These are phyloP conservation scores for Cyphomyrus discorhynchus DNA, from an alignment of 2,113 vertebrate species.

Conservation along the genomic window DNA sequence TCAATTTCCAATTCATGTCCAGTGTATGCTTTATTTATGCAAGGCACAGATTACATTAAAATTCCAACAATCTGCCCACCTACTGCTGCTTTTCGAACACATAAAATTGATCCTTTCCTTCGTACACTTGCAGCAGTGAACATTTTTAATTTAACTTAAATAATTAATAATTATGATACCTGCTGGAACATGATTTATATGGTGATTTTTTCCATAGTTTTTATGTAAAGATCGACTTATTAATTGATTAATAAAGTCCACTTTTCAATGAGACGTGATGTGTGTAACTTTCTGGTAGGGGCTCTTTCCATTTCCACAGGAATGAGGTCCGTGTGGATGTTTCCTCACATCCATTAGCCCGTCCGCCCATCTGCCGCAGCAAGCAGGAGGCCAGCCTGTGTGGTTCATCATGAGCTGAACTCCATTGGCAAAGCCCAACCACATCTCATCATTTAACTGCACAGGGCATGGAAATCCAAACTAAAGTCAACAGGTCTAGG, in stretches of 20 bases:
- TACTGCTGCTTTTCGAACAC: neutral
- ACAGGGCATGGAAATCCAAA: neutral
- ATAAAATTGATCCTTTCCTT: neutral
- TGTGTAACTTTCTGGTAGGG: neutral
- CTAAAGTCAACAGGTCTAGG: neutral
- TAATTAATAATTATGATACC: neutral
- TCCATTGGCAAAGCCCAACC: neutral
- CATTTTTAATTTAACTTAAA: neutral
- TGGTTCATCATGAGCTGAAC: neutral
- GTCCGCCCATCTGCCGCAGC: neutral
- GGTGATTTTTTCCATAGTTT: neutral
- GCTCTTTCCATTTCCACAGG: neutral
- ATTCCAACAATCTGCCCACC: neutral
- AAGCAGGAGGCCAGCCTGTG: neutral
- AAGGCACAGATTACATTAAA: neutral
- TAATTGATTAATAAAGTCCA: neutral
- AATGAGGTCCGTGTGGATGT: neutral
- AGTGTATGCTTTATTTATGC: neutral
- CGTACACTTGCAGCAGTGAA: neutral
- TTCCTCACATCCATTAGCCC: neutral
- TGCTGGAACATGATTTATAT: neutral
- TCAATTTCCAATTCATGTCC: neutral
- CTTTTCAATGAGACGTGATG: neutral
- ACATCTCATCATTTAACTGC: neutral
- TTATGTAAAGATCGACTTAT: neutral